phyloP scores from a whole-genome alignment of 35 echinoderm and acorn worm species.

The Hemicentrotus pulcherrimus region DNA sequence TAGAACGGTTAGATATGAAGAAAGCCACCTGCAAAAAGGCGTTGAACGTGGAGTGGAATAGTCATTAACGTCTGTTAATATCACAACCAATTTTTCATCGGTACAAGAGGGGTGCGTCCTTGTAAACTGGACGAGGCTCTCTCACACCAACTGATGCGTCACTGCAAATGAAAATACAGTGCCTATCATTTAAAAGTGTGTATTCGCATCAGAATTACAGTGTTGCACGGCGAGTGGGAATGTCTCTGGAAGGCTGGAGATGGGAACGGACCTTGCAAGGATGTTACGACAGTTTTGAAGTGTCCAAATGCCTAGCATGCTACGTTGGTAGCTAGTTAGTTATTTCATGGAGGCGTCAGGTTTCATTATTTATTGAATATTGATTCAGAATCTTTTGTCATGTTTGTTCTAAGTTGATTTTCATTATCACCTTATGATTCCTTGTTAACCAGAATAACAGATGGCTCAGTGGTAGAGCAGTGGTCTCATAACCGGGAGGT shows the following conservation, averaged over 20 bases:
- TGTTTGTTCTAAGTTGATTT: no score
- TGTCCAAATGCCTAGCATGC: no score
- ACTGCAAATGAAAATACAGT: not conserved
- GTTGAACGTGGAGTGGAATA: not conserved
- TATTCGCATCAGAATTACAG: not conserved
- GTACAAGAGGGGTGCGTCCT: not conserved
- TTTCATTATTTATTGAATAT: not conserved
- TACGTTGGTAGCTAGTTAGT: not conserved
- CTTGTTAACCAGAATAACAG: no score
- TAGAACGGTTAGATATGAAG: not conserved
- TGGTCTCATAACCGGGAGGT: no score
- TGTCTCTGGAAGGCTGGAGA: not conserved
- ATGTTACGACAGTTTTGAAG: no score
- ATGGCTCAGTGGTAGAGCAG: no score
- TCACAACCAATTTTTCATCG: not conserved
- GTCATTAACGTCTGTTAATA: constrained; percentile 19
- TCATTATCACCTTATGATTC: no score
- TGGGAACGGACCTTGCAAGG: not conserved
- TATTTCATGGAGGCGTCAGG: not conserved
- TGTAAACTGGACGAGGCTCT: not conserved
- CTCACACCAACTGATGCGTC: not conserved
- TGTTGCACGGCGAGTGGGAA: not conserved
- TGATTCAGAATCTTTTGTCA: no score
- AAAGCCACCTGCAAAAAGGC: not conserved
- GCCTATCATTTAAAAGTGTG: not conserved